A percentile compares a stretch with the other conserved stretches of the same genome.
phyloP scores from a whole-genome alignment of 2,888 invertebrate genomes.

The Pocota personata region DNA sequence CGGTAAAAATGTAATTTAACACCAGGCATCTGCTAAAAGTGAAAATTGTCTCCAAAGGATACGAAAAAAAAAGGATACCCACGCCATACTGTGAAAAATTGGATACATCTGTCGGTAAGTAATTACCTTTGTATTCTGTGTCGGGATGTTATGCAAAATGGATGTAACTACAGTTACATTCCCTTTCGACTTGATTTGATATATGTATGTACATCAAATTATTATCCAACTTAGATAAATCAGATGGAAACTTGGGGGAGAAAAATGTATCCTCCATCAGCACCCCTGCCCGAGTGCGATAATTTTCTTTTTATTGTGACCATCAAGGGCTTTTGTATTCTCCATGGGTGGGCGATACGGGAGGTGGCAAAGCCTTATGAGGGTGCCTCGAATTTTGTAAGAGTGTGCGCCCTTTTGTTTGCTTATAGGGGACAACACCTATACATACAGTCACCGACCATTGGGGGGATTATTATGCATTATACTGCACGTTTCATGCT shows the following conservation, averaged over 20 bases:
- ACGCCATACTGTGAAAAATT: neutral
- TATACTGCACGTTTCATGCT: constrained; percentile 40
- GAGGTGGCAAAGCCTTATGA: neutral
- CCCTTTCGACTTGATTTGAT: neutral
- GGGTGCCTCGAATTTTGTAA: constrained; percentile 19
- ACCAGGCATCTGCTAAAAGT: neutral
- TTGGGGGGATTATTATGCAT: constrained; percentile 33
- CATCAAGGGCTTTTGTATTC: constrained; percentile 28
- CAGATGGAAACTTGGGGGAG: constrained; percentile 19
- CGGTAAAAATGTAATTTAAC: neutral
- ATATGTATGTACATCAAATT: constrained; percentile 37
- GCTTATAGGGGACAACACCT: neutral
- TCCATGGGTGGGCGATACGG: neutral
- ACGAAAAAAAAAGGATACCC: constrained; percentile 10
- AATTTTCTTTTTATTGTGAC: constrained; percentile 64
- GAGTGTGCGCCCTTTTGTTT: constrained; percentile 63
- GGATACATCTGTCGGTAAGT: constrained; percentile 30
- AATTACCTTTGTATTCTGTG: neutral
- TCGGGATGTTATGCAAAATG: constrained; percentile 40
- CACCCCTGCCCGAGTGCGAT: constrained; percentile 55
- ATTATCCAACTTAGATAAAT: constrained; percentile 42
- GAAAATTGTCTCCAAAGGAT: neutral
- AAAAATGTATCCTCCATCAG: constrained; percentile 20
- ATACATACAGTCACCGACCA: neutral
- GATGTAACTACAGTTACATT: constrained; percentile 13